Base-by-base conservation (phyloP, 1,140 invertebrate species). In the Dendrolimus kikuchii region DNA sequence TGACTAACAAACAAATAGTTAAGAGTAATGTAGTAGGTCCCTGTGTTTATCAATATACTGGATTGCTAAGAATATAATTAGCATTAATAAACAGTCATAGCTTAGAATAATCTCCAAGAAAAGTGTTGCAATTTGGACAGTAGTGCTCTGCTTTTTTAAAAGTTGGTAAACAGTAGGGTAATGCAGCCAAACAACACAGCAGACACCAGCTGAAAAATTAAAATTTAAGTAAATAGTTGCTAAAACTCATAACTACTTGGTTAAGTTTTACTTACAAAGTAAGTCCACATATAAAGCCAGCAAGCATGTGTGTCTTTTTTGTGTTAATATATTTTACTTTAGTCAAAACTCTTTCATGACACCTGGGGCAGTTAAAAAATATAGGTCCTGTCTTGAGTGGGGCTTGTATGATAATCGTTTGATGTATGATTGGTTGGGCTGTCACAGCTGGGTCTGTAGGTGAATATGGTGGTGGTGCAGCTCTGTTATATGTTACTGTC, bases 231-330 rank as follows among this genome's bases (percentile, higher is more conserved):
- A 41, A 23, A 47, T 39, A 49, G 5, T 36, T 37, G 6, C 37
- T 38, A 46, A 43, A 47, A 46, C 36, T 54, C n/a, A 57, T 43
- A 46, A 49, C 7, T 39, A 1, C 38, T 40, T 43, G 36, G 23
- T 40, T 41, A 45, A 44, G 46, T 7, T 46, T 47, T 68, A 77
- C 80, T 79, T 70, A 83, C 80, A 73, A 53, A 51, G 77, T 78
- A 43, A 75, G 64, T 40, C 81, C 81, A 71, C 71, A 83, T 49
- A 85, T 67, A 49, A 83, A 85, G 40, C 81, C 81, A 49, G 80
- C 75, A 5, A 77, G 7, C 65, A 85, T 68, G 44, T 85, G 80
- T 51, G 81, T 83, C 66, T 74, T 77, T 10, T 65, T 66, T 5
- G 80, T 73, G 50, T 70, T 81, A n/a, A 69, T 62, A 64, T 71